Evolutionary conservation across 1,140 invertebrate species (phyloP).

Genomic region (Solen grandis): DNA sequence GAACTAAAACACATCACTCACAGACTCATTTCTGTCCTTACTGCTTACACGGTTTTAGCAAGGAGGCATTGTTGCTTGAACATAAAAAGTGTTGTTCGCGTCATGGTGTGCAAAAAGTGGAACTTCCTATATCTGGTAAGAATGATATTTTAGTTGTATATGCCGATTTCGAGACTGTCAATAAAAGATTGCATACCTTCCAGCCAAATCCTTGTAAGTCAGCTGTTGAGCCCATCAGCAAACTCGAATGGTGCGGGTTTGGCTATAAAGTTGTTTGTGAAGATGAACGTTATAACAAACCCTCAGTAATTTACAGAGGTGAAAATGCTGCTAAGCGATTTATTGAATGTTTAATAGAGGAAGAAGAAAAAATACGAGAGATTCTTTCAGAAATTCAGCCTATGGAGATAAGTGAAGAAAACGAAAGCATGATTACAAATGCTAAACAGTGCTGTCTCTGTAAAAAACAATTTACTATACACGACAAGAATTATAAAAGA

Average conservation of each 20-base stretch:
- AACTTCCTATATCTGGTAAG: not conserved
- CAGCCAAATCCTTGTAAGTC: not conserved
- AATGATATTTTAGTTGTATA: not conserved
- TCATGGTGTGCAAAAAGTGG: not conserved
- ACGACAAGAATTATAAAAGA: not conserved
- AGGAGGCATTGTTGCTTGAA: not conserved
- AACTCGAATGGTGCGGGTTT: not conserved
- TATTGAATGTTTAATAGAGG: not conserved
- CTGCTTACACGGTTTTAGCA: not conserved
- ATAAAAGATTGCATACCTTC: not conserved
- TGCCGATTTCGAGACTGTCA: not conserved
- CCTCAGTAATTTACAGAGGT: not conserved
- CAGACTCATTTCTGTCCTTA: not conserved
- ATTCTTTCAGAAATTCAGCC: not conserved
- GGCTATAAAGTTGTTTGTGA: not conserved
- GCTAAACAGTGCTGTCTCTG: not conserved
- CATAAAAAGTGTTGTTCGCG: not conserved
- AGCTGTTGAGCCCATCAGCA: not conserved
- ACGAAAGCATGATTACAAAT: not conserved
- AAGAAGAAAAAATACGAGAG: not conserved
- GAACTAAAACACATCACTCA: not conserved
- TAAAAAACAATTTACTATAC: constrained; percentile 29
- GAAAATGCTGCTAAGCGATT: not conserved
- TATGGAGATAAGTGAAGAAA: not conserved
- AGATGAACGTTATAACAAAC: not conserved